These are phyloP conservation scores for Indicator indicator DNA, from an alignment of 2,113 vertebrate genomes.

Conservation along the genomic window DNA sequence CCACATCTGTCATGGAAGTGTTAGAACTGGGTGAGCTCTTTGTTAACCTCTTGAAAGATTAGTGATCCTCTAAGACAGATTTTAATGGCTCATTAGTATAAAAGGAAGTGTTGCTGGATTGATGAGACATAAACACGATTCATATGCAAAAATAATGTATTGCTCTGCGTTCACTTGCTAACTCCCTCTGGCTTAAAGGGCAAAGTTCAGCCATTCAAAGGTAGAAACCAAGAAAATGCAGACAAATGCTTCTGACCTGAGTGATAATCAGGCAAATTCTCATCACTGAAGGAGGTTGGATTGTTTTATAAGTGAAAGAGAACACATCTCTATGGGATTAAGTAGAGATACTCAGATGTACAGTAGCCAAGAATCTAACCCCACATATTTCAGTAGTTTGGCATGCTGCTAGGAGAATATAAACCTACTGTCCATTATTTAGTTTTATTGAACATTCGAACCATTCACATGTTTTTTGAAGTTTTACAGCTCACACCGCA, in stretches of 20 bases:
- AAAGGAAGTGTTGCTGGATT: slow-evolving; percentile 2
- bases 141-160: slow-evolving; percentile 22
- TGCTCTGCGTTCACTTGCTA: not conserved
- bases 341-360: not conserved
- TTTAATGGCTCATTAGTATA: slow-evolving; percentile 25
- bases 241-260: not conserved
- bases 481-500: not conserved
- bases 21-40: not conserved
- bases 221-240: not conserved
- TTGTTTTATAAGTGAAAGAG: not conserved
- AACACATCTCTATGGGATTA: not conserved
- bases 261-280: not conserved
- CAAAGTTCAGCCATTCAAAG: slow-evolving; percentile 9
- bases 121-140: slow-evolving; percentile 36
- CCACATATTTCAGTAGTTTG: not conserved
- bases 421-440: not conserved
- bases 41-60: slow-evolving; percentile 31
- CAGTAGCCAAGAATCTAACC: not conserved
- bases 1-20: not conserved
- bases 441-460: not conserved
- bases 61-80: slow-evolving; percentile 7
- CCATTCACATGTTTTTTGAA: not conserved
- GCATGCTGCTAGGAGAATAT: not conserved
- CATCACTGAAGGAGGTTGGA: not conserved
- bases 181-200: not conserved